phyloP scores from a whole-genome alignment of 2,888 invertebrate genomes.

The Tetrapedia diversipes region DNA sequence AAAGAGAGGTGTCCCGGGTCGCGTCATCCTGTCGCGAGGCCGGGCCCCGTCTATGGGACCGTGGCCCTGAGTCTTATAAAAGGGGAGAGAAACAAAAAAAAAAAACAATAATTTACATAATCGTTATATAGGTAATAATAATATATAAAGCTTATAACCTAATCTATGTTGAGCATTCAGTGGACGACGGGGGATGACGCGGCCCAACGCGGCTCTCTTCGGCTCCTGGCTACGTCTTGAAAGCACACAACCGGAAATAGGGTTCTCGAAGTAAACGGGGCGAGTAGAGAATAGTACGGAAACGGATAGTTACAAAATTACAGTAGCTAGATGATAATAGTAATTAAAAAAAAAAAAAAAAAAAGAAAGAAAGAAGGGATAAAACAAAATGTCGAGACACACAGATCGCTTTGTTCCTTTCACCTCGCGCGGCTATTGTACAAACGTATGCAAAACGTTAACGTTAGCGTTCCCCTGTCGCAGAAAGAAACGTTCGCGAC shows the following conservation, averaged over 20 bases:
- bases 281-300: slow-evolving; percentile 18
- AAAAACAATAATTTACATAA: slow-evolving; percentile 79
- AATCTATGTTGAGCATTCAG: slow-evolving; percentile 80
- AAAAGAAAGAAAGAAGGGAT: slow-evolving; percentile 33
- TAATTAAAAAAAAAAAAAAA: slow-evolving; percentile 50
- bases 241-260: slow-evolving; percentile 59
- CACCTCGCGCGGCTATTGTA: slow-evolving; percentile 60
- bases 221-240: slow-evolving; percentile 27
- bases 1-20: slow-evolving; percentile 56
- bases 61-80: slow-evolving; percentile 73
- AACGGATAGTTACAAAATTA: slow-evolving; percentile 47
- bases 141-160: slow-evolving; percentile 76
- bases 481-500: slow-evolving; percentile 45
- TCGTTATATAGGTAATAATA: slow-evolving; percentile 71
- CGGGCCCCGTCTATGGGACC: slow-evolving; percentile 32
- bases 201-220: slow-evolving; percentile 42
- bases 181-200: slow-evolving; percentile 69
- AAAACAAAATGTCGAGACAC: slow-evolving; percentile 43
- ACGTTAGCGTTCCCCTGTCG: slow-evolving; percentile 7
- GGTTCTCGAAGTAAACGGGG: slow-evolving; percentile 6
- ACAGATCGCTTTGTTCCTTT: slow-evolving; percentile 46
- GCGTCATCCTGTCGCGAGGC: slow-evolving; percentile 71
- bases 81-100: slow-evolving; percentile 61
- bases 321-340: slow-evolving; percentile 38
- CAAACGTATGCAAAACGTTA: slow-evolving; percentile 51